Percentiles rank a stretch among this genome's conserved stretches.
These are phyloP conservation scores for Semnornis frantzii DNA, from an alignment of 2,113 vertebrate species.

Conservation along the genomic window DNA sequence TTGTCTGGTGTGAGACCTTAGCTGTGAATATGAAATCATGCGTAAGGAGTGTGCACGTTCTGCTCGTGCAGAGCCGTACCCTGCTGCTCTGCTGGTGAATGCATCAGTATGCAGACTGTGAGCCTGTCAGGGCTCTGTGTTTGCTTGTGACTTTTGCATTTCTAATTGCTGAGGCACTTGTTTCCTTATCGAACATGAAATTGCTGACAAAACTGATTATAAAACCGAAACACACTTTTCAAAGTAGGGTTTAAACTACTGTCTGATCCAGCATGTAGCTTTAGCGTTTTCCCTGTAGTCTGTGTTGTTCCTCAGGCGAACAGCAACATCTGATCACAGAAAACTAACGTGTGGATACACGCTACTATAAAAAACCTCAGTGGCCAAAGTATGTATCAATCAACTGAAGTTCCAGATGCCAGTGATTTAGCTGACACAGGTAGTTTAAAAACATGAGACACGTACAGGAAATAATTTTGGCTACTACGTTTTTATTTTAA, in stretches of 20 bases:
- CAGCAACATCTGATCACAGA: neutral
- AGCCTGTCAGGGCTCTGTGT: neutral
- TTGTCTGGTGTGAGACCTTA: neutral
- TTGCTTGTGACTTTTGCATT: neutral
- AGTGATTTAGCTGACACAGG: neutral
- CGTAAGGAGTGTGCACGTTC: neutral
- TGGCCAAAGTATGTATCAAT: neutral
- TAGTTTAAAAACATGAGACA: neutral
- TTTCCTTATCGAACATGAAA: neutral
- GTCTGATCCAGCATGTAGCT: neutral
- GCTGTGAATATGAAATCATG: neutral
- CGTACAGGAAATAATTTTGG: neutral
- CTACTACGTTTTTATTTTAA: neutral
- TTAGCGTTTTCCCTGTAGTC: neutral
- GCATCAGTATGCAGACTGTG: neutral
- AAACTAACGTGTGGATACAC: neutral
- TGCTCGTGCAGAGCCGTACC: neutral
- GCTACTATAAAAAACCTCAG: neutral
- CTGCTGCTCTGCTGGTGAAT: neutral
- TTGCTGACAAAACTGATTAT: neutral
- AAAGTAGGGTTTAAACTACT: neutral
- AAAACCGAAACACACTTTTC: neutral
- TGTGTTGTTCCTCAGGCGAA: neutral
- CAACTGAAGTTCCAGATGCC: neutral
- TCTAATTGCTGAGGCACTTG: neutral